A percentile compares a stretch with the other conserved stretches of the same genome.
Conservation (phyloP, 2,888 invertebrate species). For the Drosophila peninsularis region DNA sequence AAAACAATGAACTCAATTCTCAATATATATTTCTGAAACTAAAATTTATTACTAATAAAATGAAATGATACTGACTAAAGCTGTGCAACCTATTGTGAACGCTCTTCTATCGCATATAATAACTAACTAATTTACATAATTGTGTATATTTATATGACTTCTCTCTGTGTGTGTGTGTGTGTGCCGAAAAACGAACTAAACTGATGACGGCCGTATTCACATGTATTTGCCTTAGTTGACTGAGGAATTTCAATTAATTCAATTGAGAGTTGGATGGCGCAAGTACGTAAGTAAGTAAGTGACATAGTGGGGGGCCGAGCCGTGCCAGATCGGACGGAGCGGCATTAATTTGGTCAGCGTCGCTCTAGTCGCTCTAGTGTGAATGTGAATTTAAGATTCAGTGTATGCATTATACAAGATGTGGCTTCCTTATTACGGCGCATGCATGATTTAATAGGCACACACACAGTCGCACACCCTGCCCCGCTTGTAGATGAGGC, state of each 20-base stretch:
- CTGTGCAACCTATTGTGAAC: neutral
- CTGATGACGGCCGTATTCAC: constrained; percentile 34
- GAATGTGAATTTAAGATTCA: constrained; percentile 56
- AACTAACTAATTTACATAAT: constrained; percentile 13
- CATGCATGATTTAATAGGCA: constrained; percentile 70
- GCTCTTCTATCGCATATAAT: neutral
- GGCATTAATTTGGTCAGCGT: constrained; percentile 53
- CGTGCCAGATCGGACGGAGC: constrained; percentile 22
- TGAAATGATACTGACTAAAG: too few species aligned
- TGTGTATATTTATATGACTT: neutral
- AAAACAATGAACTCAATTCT: too few species aligned
- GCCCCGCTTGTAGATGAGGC: constrained; percentile 15
- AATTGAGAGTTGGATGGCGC: constrained; percentile 77
- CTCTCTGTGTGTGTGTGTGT: neutral
- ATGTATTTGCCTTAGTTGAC: constrained; percentile 65
- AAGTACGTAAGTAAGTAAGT: constrained; percentile 33
- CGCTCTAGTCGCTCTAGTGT: constrained; percentile 39
- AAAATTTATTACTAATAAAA: neutral
- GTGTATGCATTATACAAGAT: constrained; percentile 45
- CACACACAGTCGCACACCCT: neutral
- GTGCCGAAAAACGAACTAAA: constrained; percentile 15
- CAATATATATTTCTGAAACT: neutral
- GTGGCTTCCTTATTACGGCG: constrained; percentile 72
- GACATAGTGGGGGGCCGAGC: constrained; percentile 14
- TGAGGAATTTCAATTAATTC: constrained; percentile 83